Base-by-base conservation (phyloP, 1,140 invertebrate species). In the Apis cerana region DNA sequence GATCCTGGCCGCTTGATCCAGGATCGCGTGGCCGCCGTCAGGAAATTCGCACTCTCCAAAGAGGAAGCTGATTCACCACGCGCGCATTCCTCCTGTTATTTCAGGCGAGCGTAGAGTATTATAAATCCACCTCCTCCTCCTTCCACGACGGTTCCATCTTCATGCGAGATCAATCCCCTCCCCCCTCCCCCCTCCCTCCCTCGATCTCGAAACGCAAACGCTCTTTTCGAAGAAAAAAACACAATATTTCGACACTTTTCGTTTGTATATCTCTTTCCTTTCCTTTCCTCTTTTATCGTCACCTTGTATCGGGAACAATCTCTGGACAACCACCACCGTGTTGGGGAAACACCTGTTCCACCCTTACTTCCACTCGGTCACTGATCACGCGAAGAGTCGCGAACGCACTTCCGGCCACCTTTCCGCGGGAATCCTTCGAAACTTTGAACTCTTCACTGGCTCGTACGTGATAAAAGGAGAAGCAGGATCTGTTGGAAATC, bases 41-140 rank as follows among this genome's bases (percentile, higher is more conserved):
- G 74, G 82, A 88, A 80, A 87, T 81, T 88, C 85, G 76, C 85
- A 70, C 62, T 67, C 65, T 64, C 59, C 33, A 65, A 48, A 65
- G 58, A 87, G 85, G 68, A 75, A 83, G 87, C 83, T 88, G 87
- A 88, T 88, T 88, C 87, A 88, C 83, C 75, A 54, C 23, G 61
- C 86, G 70, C 75, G 87, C 79, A 88, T 88, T 88, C 86, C 85
- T 62, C 74, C 75, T 88, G 87, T 88, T 88, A 88, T 88, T 88
- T 88, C 87, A 88, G 86, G 75, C 85, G 33, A 33, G 61, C 61
- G 33, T 58, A 56, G 61, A 71, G 76, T 27, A 27, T 76, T 85
- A 88, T 21, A 87, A 80, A 81, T 81, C 64, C 85, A 77, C 75
- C 85, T 84, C 65, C 19, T 52, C 59, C 72, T 27, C 65, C 68